Conservation (phyloP, 2,797 vertebrate species). For the Pangasius larnaudii region DNA sequence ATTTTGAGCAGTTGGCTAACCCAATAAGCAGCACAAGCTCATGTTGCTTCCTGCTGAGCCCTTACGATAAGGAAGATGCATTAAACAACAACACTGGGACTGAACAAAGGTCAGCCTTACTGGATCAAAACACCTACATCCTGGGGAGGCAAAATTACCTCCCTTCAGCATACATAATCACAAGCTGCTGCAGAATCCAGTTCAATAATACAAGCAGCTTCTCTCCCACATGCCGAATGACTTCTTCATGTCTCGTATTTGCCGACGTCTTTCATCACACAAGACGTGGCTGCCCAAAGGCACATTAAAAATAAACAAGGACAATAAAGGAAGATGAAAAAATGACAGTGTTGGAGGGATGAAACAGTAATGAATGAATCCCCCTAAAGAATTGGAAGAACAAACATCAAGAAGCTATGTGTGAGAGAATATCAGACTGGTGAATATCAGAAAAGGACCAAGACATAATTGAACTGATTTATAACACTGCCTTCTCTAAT, state of each 20-base stretch:
- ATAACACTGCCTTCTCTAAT: conserved; percentile 29
- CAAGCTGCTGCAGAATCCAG: conserved; percentile 6
- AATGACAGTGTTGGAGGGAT: conserved; percentile 35
- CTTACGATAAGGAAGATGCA: conserved; percentile 10
- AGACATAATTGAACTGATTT: conserved; percentile 31
- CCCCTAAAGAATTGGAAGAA: conserved; percentile 19
- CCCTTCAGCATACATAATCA: conserved; percentile 29
- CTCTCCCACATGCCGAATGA: conserved; percentile 8
- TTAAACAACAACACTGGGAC: conserved; percentile 23
- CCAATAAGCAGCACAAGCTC: conserved; percentile 2
- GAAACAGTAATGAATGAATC: conserved; percentile 23
- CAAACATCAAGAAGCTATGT: not conserved
- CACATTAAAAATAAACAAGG: conserved; percentile 56
- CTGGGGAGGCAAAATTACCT: conserved; percentile 29
- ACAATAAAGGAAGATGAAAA: conserved; percentile 55
- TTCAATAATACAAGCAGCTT: conserved; percentile 24
- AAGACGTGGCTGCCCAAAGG: conserved; percentile 33
- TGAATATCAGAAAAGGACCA: not conserved
- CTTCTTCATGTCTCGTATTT: conserved; percentile 39
- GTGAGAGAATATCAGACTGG: not conserved
- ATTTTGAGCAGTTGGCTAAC: conserved; percentile 14
- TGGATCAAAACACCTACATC: conserved; percentile 40
- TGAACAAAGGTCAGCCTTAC: conserved; percentile 47
- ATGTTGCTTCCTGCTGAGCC: conserved; percentile 5
- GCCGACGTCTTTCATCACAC: conserved; percentile 38